These are phyloP conservation scores for Acanthosepion esculentum DNA, from an alignment of 2,888 invertebrate species.

Conservation along the genomic window DNA sequence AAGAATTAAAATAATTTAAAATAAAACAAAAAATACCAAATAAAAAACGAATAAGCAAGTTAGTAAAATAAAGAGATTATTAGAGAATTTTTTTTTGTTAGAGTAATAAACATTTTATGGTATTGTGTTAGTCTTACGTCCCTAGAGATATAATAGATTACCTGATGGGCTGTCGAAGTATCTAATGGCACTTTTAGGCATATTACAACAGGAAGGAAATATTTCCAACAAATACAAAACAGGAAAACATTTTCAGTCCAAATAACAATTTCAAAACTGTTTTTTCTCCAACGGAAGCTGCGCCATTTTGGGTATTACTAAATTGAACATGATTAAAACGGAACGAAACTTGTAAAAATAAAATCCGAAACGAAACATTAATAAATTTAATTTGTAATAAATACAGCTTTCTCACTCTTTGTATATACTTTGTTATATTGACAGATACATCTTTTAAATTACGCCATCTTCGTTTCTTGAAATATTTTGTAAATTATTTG, in stretches of 20 bases:
- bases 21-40: background rate
- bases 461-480: background rate
- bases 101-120: background rate
- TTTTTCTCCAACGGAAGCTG: slow-evolving; percentile 33
- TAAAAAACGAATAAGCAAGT: background rate
- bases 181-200: slow-evolving; percentile 45
- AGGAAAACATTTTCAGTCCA: background rate
- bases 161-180: slow-evolving; percentile 25
- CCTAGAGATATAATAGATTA: background rate
- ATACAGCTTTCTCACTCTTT: background rate
- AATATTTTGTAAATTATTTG: background rate
- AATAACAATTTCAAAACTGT: slow-evolving; percentile 38
- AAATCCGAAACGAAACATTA: background rate
- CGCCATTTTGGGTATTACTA: background rate
- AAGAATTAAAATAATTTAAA: no score
- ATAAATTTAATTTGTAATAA: background rate
- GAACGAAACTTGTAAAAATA: background rate
- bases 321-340: background rate
- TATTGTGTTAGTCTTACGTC: background rate
- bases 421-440: background rate
- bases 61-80: background rate
- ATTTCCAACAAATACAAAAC: slow-evolving; percentile 38
- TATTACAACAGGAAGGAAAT: slow-evolving; percentile 37
- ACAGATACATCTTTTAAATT: background rate
- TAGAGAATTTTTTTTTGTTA: background rate